These are phyloP conservation scores for Sitobion miscanthi DNA, from an alignment of 1,140 invertebrate genomes.

Conservation along the genomic window DNA sequence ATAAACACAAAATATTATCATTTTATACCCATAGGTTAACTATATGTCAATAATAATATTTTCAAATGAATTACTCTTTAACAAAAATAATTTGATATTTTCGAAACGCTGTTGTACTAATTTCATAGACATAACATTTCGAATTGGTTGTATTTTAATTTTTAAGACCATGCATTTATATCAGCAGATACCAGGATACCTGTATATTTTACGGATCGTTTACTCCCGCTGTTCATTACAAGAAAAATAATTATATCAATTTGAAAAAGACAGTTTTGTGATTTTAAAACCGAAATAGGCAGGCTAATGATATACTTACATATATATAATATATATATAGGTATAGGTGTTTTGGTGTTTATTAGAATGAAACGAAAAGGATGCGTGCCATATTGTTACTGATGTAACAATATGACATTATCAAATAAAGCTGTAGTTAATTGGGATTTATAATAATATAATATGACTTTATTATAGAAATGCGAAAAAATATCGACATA, in stretches of 20 bases:
- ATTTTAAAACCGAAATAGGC: neutral
- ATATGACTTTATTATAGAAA: neutral
- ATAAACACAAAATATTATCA: neutral
- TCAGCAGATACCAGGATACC: neutral
- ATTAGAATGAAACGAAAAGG: slow-evolving; percentile 7
- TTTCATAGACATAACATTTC: neutral
- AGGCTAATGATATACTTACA: neutral
- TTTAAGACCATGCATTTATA: neutral
- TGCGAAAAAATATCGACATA: neutral
- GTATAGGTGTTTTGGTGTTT: neutral
- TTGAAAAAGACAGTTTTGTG: neutral
- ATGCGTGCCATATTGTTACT: neutral
- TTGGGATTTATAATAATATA: neutral
- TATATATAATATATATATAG: too few relatives aligned
- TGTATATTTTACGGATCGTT: neutral
- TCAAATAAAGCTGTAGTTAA: neutral
- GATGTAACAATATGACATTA: neutral
- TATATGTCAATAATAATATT: neutral
- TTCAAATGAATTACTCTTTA: neutral
- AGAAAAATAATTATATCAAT: neutral
- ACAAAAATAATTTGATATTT: neutral
- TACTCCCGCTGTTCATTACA: neutral
- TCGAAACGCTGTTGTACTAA: neutral
- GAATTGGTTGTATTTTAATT: neutral
- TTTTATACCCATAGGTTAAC: neutral